Base-by-base conservation (phyloP, 2,888 invertebrate species). In the Trichacis sp. region DNA sequence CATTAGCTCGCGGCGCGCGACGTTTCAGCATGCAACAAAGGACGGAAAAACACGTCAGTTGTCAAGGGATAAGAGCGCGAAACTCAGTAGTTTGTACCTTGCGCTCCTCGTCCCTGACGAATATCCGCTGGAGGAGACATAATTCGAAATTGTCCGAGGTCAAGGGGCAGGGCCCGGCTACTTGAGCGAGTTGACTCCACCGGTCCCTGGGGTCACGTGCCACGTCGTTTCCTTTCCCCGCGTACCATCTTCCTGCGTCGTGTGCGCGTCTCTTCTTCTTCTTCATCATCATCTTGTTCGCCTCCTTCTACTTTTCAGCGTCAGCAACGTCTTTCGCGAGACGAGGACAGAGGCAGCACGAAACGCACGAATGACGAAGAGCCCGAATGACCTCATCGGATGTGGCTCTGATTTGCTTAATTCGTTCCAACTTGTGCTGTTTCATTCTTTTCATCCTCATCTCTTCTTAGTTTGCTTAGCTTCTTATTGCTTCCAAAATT, bases 341-440 rank as follows among this genome's bases (percentile, higher is more conserved):
- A 43, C 29, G 48, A 56, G 50, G 59, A 59, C 56, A 59, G 66
- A 62, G 59, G 63, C 63, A 48, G 53, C 38, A 36, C 45, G 43
- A 29, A 19, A 30, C 47, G 42, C 48, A 53, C 62, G 63, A 55
- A n/a, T 72, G 69, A 62, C 71, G 73, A 62, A 64, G 73, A 72
- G 71, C 64, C 64, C 58, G 75, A 77, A 77, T 82, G 82, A 82
- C 79, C 81, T 82, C 82, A 82, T 81, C 82, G 82, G 82, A 81
- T 82, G 82, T 82, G 78, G 75, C 80, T 81, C 77, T 82, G 82
- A 82, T 81, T 82, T 80, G 82, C 80, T 82, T 80, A 82, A 82
- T 81, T 82, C 79, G 77, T 73, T 80, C 77, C 75, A 82, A 76
- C 73, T 77, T 74, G 68, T 60, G 68, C 64, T 65, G 66, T 54